A percentile compares a stretch with the other conserved stretches of the same genome.
Conservation (phyloP, 2,888 invertebrate species). For the Hirudinaria manillensis region DNA sequence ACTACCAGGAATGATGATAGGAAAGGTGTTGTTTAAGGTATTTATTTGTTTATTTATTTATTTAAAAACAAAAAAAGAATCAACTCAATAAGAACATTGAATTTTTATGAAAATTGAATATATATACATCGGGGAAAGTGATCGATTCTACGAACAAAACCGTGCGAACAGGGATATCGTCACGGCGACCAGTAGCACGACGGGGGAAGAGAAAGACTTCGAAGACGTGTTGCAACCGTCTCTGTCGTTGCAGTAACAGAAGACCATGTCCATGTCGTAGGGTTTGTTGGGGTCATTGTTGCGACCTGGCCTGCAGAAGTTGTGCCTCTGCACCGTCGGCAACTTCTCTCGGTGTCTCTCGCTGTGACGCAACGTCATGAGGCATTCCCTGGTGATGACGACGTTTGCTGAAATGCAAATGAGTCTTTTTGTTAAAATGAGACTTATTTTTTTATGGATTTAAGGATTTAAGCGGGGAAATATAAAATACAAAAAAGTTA, state of each 20-base stretch:
- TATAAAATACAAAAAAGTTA: background rate
- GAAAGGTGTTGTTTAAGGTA: too few relatives aligned
- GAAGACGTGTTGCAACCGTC: slow-evolving; percentile 50
- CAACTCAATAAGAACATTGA: too few relatives aligned
- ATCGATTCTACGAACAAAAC: background rate
- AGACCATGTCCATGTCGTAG: slow-evolving; percentile 44
- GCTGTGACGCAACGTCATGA: slow-evolving; percentile 46
- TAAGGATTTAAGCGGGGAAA: background rate
- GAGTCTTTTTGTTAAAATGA: background rate
- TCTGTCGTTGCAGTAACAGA: slow-evolving; percentile 54
- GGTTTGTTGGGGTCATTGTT: slow-evolving; percentile 50
- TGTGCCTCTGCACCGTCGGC: slow-evolving; percentile 52
- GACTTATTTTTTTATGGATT: slow-evolving; percentile 11
- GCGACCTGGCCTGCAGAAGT: slow-evolving; percentile 50
- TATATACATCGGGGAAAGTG: background rate
- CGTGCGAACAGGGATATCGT: background rate
- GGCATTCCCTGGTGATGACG: slow-evolving; percentile 50
- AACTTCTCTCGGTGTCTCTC: slow-evolving; percentile 48
- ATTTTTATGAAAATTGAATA: background rate
- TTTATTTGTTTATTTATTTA: too few relatives aligned
- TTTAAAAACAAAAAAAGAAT: too few relatives aligned
- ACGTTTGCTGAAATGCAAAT: slow-evolving; percentile 45
- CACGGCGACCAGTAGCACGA: background rate
- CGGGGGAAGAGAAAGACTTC: background rate
- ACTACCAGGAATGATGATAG: too few relatives aligned